Evolutionary conservation across 2,113 vertebrate species (phyloP).

Genomic region (Notechis scutatus): DNA sequence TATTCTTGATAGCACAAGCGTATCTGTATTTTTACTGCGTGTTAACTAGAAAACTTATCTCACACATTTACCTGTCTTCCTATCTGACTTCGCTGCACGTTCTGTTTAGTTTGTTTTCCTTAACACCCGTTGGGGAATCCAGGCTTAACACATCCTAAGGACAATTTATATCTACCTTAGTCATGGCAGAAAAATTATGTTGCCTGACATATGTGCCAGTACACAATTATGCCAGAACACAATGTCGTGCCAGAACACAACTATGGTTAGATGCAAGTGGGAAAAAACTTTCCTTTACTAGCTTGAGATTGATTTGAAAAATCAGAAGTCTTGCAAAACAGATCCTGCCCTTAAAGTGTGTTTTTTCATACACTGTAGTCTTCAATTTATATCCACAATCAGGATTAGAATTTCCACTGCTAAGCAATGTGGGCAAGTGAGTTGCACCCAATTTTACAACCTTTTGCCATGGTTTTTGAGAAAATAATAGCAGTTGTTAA

Average conservation of each 20-base stretch:
- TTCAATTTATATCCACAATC: background rate
- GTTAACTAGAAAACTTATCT: no score
- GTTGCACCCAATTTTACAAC: background rate
- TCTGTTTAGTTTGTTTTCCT: no score
- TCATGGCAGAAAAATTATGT: background rate
- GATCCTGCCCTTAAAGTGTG: background rate
- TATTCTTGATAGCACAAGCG: no score
- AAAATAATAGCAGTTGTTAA: background rate
- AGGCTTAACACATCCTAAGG: background rate
- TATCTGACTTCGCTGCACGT: no score
- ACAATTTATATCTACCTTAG: background rate
- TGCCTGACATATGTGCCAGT: background rate
- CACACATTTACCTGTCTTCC: no score
- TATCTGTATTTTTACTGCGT: no score
- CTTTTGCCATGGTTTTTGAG: background rate
- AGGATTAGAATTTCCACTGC: background rate
- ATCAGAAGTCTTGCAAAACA: slow-evolving; percentile 21
- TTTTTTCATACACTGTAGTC: background rate
- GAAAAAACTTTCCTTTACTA: background rate
- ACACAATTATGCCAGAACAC: no score
- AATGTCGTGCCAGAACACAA: no score
- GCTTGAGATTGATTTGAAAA: background rate
- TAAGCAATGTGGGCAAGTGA: background rate
- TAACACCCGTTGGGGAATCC: no score
- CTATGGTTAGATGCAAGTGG: background rate